A percentile compares a stretch with the other conserved stretches of the same genome.
These are phyloP conservation scores for Rallus crepitans DNA, from an alignment of 2,797 vertebrate species.

Conservation along the genomic window DNA sequence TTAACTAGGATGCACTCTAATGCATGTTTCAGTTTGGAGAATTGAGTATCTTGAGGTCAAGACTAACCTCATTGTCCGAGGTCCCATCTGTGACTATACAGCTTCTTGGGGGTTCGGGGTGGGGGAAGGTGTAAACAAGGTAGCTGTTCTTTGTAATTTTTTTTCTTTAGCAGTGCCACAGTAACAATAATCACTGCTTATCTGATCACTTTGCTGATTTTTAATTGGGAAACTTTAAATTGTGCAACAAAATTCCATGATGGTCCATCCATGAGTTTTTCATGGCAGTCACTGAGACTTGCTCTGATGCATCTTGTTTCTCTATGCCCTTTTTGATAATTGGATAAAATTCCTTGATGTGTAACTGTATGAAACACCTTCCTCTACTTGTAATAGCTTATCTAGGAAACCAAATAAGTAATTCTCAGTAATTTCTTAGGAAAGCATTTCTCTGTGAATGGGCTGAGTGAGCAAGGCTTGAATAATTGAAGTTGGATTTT, in stretches of 20 bases:
- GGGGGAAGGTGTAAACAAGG: too few relatives aligned
- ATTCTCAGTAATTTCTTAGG: neutral
- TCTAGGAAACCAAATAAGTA: neutral
- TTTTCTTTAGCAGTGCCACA: neutral
- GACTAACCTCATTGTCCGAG: neutral
- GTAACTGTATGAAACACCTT: neutral
- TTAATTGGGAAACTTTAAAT: neutral
- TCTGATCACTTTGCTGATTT: neutral
- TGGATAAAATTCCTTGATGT: neutral
- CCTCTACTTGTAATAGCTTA: neutral
- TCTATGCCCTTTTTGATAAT: neutral
- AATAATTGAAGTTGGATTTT: neutral
- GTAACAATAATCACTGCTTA: neutral
- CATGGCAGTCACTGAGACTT: neutral
- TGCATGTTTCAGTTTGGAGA: neutral
- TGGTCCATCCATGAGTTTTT: accelerated
- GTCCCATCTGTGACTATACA: neutral
- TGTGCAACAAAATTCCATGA: neutral
- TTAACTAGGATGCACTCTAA: neutral
- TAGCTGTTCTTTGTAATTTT: neutral
- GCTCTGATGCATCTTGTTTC: neutral
- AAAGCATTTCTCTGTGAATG: neutral
- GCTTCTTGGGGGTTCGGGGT: neutral
- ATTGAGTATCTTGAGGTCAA: neutral
- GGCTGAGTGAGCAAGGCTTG: neutral